These are phyloP conservation scores for Sebastes melanostomus DNA, from an alignment of 2,797 vertebrate genomes.

Conservation along the genomic window DNA sequence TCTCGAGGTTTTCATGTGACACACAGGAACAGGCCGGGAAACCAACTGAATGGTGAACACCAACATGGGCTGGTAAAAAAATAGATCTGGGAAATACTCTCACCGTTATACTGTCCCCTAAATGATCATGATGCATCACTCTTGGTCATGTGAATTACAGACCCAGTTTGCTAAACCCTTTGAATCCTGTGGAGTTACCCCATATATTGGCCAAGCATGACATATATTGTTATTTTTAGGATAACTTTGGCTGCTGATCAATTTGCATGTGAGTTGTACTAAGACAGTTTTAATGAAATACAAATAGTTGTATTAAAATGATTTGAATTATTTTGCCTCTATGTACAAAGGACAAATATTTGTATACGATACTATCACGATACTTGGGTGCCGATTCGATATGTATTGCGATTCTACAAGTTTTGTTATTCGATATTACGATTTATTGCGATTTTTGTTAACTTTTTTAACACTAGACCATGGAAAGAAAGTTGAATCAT, in stretches of 20 bases:
- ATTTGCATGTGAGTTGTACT: neutral
- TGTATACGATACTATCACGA: too few relatives aligned
- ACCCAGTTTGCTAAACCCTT: neutral
- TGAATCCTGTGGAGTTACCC: neutral
- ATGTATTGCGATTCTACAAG: too few relatives aligned
- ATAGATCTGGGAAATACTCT: neutral
- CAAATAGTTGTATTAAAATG: neutral
- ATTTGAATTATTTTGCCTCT: fast-evolving
- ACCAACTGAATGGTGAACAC: neutral
- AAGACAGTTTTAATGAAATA: neutral
- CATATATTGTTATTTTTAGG: neutral
- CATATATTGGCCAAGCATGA: too few relatives aligned
- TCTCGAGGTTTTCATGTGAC: slow-evolving; percentile 3
- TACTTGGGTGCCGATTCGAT: too few relatives aligned
- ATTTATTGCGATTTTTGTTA: too few relatives aligned
- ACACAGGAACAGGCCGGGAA: slow-evolving; percentile 16
- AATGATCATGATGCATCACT: neutral
- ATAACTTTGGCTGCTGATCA: neutral
- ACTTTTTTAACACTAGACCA: too few relatives aligned
- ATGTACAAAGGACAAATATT: too few relatives aligned
- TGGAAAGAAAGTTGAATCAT: too few relatives aligned
- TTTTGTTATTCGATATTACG: too few relatives aligned
- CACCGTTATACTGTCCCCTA: neutral
- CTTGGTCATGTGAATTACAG: neutral
- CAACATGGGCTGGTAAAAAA: neutral